These are phyloP conservation scores for Dasysyrphus albostriatus DNA, from an alignment of 2,888 invertebrate genomes.

Conservation along the genomic window DNA sequence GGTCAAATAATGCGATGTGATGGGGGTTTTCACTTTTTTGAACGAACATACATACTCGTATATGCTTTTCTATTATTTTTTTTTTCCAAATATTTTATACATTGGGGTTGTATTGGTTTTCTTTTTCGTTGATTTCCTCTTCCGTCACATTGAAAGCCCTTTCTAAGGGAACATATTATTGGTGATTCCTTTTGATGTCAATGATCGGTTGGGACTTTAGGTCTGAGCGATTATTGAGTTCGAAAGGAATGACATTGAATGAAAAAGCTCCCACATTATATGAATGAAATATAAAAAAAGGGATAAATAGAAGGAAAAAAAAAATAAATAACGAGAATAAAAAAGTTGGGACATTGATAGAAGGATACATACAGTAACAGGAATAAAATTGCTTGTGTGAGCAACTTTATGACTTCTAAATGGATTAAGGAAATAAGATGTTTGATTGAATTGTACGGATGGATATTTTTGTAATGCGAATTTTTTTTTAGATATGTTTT, in stretches of 20 bases:
- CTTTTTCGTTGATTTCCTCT: background rate
- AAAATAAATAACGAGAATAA: slow-evolving; percentile 21
- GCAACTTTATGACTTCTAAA: slow-evolving; percentile 40
- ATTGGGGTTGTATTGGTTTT: background rate
- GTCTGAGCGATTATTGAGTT: slow-evolving; percentile 64
- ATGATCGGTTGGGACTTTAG: slow-evolving; percentile 61
- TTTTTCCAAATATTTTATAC: slow-evolving; percentile 15
- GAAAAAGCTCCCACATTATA: slow-evolving; percentile 18
- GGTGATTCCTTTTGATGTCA: slow-evolving; percentile 67
- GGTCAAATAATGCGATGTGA: slow-evolving; percentile 23
- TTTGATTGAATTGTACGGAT: slow-evolving; percentile 32
- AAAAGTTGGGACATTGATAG: slow-evolving; percentile 25
- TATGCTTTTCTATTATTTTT: slow-evolving; percentile 1
- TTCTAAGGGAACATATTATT: slow-evolving; percentile 45
- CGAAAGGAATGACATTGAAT: slow-evolving; percentile 46
- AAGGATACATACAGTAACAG: background rate
- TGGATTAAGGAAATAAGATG: slow-evolving; percentile 45
- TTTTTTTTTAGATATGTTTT: slow-evolving; percentile 9
- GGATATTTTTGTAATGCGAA: slow-evolving; percentile 8
- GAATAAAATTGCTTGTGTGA: slow-evolving; percentile 39
- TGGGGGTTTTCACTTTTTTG: slow-evolving; percentile 21
- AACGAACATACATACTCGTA: too few relatives aligned
- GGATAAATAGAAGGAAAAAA: slow-evolving; percentile 40
- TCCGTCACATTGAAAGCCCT: background rate
- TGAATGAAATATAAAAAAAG: slow-evolving; percentile 39